Percentiles rank a stretch among this genome's conserved stretches.
Conservation (phyloP, 2,113 vertebrate species). For the Motacilla alba region DNA sequence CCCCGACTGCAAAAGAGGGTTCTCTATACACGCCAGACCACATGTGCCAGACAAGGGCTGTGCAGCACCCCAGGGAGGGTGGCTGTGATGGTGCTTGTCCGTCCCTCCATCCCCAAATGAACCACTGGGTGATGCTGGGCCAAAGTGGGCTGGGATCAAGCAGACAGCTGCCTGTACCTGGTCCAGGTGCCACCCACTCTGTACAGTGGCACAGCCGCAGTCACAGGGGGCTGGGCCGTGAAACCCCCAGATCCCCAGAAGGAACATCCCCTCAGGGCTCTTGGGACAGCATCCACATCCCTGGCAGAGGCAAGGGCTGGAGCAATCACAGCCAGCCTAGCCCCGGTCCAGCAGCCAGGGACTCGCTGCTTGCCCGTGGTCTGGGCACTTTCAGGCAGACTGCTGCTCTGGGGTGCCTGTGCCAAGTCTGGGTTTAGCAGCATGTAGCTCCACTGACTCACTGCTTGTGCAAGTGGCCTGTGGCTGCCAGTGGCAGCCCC, state of each 20-base stretch:
- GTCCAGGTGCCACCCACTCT: not conserved
- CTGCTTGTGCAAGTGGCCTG: constrained; percentile 69
- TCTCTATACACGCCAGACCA: not conserved
- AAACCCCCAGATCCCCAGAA: not conserved
- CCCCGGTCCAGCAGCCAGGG: not conserved
- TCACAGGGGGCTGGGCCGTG: not conserved
- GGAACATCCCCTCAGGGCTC: not conserved
- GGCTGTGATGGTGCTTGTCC: not conserved
- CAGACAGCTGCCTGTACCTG: not conserved
- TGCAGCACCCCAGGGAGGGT: not conserved
- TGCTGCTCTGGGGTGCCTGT: not conserved
- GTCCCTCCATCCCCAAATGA: not conserved
- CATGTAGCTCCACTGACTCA: constrained; percentile 73
- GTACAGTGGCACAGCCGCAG: not conserved
- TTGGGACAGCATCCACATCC: not conserved
- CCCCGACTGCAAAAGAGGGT: not conserved
- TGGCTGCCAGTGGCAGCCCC: constrained; percentile 55
- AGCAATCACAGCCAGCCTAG: not conserved
- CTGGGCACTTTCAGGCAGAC: constrained; percentile 67
- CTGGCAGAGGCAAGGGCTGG: not conserved
- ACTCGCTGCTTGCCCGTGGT: constrained; percentile 17
- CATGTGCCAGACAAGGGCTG: too few relatives aligned
- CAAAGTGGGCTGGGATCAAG: not conserved
- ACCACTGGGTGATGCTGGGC: not conserved
- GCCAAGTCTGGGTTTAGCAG: constrained; percentile 74